Evolutionary conservation across 2,797 vertebrate species (phyloP).

Genomic region (Acomys russatus): DNA sequence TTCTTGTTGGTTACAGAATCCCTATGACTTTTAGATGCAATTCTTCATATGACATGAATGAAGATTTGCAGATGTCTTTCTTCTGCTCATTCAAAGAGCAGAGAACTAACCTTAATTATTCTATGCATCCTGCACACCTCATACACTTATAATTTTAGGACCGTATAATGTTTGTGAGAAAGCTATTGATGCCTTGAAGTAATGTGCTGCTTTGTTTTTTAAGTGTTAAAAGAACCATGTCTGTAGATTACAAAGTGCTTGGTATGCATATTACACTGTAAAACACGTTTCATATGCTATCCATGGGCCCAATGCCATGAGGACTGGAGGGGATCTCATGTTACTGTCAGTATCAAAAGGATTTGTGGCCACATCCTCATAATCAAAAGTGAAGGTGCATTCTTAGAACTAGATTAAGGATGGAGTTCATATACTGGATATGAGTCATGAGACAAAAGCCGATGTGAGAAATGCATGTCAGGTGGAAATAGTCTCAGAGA

Average conservation of each 20-base stretch:
- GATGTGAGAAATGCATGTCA: slow-evolving; percentile 4
- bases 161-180: no score
- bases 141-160: no score
- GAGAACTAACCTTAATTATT: no score
- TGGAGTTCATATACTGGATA: background rate
- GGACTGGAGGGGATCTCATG: background rate
- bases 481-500: slow-evolving; percentile 33
- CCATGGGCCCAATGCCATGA: background rate
- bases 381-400: slow-evolving; percentile 1
- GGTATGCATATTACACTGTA: slow-evolving; percentile 1
- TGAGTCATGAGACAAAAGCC: background rate
- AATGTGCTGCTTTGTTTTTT: slow-evolving; percentile 1
- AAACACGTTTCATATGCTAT: slow-evolving; percentile 35
- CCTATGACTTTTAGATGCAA: no score
- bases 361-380: slow-evolving; percentile 49
- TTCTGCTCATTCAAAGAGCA: no score
- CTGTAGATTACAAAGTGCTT: slow-evolving; percentile 44
- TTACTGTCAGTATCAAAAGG: slow-evolving; percentile 39
- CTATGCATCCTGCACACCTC: no score
- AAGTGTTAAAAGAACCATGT: slow-evolving; percentile 1
- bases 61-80: no score
- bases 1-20: no score
- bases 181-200: background rate
- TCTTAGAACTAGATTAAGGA: background rate
- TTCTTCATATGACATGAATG: no score